Percentiles rank a stretch among this genome's conserved stretches.
phyloP scores from a whole-genome alignment of 2,113 vertebrate species.

The Bubo bubo region DNA sequence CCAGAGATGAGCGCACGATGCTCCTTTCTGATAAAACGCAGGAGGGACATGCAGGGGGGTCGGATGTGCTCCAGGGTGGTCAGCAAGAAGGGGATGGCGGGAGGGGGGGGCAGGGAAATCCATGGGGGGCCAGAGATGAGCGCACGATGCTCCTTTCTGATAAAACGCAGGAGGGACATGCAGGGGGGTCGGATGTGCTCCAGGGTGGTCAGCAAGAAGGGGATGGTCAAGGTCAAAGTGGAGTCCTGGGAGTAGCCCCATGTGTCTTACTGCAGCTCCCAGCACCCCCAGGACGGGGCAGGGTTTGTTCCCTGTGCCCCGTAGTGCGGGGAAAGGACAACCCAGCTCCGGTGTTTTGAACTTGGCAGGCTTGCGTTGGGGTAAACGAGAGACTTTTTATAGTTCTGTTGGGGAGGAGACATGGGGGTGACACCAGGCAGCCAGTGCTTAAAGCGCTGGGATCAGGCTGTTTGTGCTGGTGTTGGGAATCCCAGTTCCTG shows the following conservation, averaged over 20 bases:
- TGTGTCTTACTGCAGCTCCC: not conserved
- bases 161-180: accelerated
- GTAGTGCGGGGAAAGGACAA: not conserved
- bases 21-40: not conserved
- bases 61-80: accelerated
- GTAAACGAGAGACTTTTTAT: not conserved
- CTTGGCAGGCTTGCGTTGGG: not conserved
- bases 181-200: not conserved
- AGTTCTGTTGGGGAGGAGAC: not conserved
- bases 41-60: no score
- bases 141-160: accelerated
- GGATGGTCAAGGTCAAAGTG: not conserved
- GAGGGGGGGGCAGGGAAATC: not conserved
- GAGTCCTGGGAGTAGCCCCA: not conserved
- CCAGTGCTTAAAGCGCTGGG: not conserved
- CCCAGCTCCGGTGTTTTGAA: not conserved
- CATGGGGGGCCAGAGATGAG: accelerated
- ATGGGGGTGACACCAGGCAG: not conserved
- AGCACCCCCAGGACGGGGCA: accelerated
- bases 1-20: accelerated
- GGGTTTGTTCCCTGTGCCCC: not conserved
- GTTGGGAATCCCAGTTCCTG: not conserved
- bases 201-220: not conserved
- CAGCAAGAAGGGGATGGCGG: not conserved
- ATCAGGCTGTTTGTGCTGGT: accelerated